These are phyloP conservation scores for Empis stercorea DNA, from an alignment of 2,888 invertebrate genomes.

Conservation along the genomic window DNA sequence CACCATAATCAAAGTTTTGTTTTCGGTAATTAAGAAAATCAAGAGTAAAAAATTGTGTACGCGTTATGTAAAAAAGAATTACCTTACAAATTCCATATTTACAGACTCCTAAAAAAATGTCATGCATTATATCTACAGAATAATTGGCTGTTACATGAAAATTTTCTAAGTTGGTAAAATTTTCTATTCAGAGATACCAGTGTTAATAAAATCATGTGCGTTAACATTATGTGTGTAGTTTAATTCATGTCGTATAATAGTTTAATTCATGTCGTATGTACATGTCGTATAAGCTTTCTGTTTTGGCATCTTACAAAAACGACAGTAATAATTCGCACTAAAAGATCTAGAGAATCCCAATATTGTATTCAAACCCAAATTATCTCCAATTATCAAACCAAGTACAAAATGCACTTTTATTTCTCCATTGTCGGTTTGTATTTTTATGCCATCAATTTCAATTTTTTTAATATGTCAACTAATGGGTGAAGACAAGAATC, in stretches of 20 bases:
- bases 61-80: constrained; percentile 4
- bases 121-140: constrained; percentile 13
- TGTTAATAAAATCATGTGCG: constrained; percentile 7
- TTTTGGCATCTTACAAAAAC: constrained; percentile 10
- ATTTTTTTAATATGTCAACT: constrained; percentile 10
- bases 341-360: constrained; percentile 11
- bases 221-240: constrained; percentile 11
- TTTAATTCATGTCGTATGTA: constrained; percentile 4
- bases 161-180: constrained; percentile 11
- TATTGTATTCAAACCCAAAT: constrained; percentile 9
- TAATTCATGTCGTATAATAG: constrained; percentile 9
- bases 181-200: constrained; percentile 8
- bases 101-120: constrained; percentile 10
- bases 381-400: constrained; percentile 11
- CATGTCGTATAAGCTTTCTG: constrained; percentile 7
- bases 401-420: constrained; percentile 9
- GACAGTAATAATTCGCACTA: constrained; percentile 12
- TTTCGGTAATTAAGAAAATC: no score
- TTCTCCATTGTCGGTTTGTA: constrained; percentile 6
- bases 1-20: no score
- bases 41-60: constrained; percentile 7
- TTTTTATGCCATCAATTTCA: constrained; percentile 9
- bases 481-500: constrained; percentile 8
- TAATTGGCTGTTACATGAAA: constrained; percentile 11
- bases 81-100: constrained; percentile 6